A percentile compares a stretch with the other conserved stretches of the same genome.
These are phyloP conservation scores for Pyrocephalus nanus DNA, from an alignment of 2,797 vertebrate species.

Conservation along the genomic window DNA sequence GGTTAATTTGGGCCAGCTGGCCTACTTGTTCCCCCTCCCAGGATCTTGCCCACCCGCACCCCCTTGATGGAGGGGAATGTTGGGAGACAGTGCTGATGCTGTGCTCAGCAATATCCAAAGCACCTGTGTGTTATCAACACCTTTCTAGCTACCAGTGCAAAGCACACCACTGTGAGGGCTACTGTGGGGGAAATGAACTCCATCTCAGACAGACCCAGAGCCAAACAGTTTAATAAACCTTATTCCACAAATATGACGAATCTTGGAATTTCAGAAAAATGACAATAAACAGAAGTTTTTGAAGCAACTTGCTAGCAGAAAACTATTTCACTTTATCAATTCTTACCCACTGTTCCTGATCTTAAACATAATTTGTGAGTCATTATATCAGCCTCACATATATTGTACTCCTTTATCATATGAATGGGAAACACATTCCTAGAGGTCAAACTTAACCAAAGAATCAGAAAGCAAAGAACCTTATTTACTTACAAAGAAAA, in stretches of 20 bases:
- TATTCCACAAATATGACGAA: not conserved
- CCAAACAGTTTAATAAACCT: not conserved
- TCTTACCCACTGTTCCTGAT: slow-evolving; percentile 12
- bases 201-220: no score
- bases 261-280: not conserved
- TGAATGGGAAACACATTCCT: slow-evolving; percentile 35
- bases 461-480: slow-evolving; percentile 26
- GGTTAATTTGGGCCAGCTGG: not conserved
- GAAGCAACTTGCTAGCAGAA: slow-evolving; percentile 25
- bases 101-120: not conserved
- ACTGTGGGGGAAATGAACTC: not conserved
- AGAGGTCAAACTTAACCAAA: slow-evolving; percentile 51
- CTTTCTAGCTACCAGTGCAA: not conserved
- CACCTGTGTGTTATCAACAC: not conserved
- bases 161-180: not conserved
- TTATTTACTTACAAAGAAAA: slow-evolving; percentile 41
- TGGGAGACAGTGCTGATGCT: not conserved
- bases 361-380: slow-evolving; percentile 34
- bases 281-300: not conserved
- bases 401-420: slow-evolving; percentile 47
- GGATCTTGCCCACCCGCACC: not conserved
- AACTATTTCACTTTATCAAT: slow-evolving; percentile 50
- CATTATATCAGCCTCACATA: not conserved
- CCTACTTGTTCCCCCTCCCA: not conserved
- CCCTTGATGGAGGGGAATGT: not conserved